Base-by-base conservation (phyloP, 2,888 invertebrate genomes). In the Acanthoscelides obtectus region DNA sequence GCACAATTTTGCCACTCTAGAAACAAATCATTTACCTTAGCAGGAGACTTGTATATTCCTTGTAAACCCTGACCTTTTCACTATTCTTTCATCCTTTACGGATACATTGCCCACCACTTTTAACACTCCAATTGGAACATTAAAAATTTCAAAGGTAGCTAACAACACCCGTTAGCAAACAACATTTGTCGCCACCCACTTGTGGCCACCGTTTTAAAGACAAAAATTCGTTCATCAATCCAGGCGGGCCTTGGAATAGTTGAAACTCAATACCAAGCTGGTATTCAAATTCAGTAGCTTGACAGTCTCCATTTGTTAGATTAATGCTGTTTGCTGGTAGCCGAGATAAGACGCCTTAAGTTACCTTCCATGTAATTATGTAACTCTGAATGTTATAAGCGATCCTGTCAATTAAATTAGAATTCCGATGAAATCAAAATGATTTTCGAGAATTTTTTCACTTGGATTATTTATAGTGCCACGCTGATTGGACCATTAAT, bases 231-330 rank as follows among this genome's bases (percentile, higher is more conserved):
- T 45, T 45, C 45, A 45, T 45, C 45, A 45, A 45, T 45, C 17
- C 45, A 45, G 17, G 67, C 22, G 45, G 71, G 68, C 71, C 71
- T 71, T 71, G n/a, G n/a, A n/a, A n/a, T n/a, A n/a, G n/a, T n/a
- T n/a, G 71, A 69, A 71, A 69, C 22, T 22, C 45, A 45, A 45
- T 45, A 45, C 45, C 45, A 12, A 45, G 45, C 67, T n/a, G 64
- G 64, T 69, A 66, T 67, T 67, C 67, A 69, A 69, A 69, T 71
- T 69, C 69, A 25, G 71, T 71, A 71, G 69, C 22, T 17, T 68
- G 22, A 67, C 64, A 68, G 67, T 22, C 64, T 21, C 67, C 69
- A 67, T 71, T 71, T 71, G 25, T 69, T 67, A 67, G 22, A 69
- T 64, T 69, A 70, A 67, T 64, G 63, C 22, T 65, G 64, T 69